Percentiles rank a stretch among this genome's conserved stretches.
phyloP scores from a whole-genome alignment of 2,888 invertebrate genomes.

The Carabus problematicus region DNA sequence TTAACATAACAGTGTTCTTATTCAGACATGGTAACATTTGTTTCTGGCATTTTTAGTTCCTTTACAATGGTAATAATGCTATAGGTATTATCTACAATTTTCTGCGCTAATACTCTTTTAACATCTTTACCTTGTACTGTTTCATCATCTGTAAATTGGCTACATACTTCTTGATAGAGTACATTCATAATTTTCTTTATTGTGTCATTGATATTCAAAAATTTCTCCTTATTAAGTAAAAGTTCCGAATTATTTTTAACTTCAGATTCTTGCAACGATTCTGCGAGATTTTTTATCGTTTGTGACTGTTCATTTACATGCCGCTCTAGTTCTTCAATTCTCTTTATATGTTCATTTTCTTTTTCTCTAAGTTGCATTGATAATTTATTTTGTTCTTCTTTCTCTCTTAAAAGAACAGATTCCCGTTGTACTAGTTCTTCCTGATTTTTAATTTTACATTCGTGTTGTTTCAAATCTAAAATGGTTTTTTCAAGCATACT shows the following conservation, averaged over 20 bases:
- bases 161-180: constrained; percentile 27
- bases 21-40: constrained; percentile 1
- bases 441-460: constrained; percentile 24
- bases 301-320: constrained; percentile 26
- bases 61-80: constrained; percentile 30
- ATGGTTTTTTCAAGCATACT: constrained; percentile 41
- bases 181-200: constrained; percentile 35
- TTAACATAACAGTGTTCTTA: constrained; percentile 7
- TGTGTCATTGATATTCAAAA: constrained; percentile 1
- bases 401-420: constrained; percentile 38
- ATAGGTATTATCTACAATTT: constrained; percentile 35
- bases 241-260: background rate
- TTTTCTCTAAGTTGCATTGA: constrained; percentile 39
- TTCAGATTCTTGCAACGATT: background rate
- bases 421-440: constrained; percentile 38
- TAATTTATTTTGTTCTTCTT: constrained; percentile 37
- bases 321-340: constrained; percentile 27
- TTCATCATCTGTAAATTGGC: constrained; percentile 19
- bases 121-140: constrained; percentile 19
- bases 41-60: constrained; percentile 24
- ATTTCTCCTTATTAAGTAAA: background rate
- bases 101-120: constrained; percentile 31
- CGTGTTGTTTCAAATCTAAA: constrained; percentile 32
- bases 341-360: constrained; percentile 42
- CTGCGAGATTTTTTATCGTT: background rate